phyloP scores from a whole-genome alignment of 35 echinoderm and acorn worm genomes.

The Strongylocentrotus purpuratus region DNA sequence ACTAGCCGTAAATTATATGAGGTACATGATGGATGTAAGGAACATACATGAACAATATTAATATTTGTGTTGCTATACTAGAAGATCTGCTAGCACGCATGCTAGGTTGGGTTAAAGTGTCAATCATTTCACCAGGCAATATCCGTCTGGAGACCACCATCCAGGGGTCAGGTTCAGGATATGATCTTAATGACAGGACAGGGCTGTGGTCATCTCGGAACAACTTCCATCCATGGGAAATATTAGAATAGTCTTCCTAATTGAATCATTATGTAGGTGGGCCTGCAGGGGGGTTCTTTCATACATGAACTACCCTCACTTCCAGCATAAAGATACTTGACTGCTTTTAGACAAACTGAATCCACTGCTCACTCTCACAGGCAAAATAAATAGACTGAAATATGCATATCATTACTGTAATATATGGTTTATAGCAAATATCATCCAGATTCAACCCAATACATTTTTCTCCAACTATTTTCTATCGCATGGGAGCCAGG shows the following conservation, averaged over 20 bases:
- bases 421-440: too few species aligned
- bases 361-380: background rate
- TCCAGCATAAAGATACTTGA: background rate
- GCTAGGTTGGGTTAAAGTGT: background rate
- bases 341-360: background rate
- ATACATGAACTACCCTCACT: background rate
- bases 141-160: background rate
- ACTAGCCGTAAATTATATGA: too few species aligned
- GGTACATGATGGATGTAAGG: background rate
- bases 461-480: too few species aligned
- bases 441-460: too few species aligned
- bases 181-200: background rate
- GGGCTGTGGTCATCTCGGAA: background rate
- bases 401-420: background rate
- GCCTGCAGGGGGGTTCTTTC: background rate
- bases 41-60: background rate
- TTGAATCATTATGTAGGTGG: background rate
- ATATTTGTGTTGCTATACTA: background rate
- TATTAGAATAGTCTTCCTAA: slow-evolving; percentile 13
- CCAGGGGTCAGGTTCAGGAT: background rate
- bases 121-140: background rate
- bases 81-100: background rate
- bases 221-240: background rate
- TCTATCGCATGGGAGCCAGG: too few species aligned
- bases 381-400: background rate